A percentile compares a stretch with the other conserved stretches of the same genome.
phyloP scores from a whole-genome alignment of 2,113 vertebrate genomes.

The Lophotis ruficrista region DNA sequence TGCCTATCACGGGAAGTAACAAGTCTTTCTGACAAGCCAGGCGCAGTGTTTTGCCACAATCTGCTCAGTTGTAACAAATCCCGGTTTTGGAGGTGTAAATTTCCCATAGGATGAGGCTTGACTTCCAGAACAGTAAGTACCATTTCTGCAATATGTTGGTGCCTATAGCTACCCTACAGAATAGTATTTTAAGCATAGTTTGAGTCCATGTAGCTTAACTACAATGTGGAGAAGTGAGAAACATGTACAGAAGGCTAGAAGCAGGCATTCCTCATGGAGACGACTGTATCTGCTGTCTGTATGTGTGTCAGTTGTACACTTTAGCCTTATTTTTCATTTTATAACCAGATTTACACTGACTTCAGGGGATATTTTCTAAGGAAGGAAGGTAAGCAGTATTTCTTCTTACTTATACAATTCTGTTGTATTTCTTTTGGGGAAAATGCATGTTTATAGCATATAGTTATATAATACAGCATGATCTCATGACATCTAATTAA shows the following conservation, averaged over 20 bases:
- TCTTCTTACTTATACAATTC: background rate
- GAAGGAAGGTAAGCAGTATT: conserved; percentile 64
- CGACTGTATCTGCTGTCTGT: background rate
- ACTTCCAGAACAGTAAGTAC: conserved; percentile 38
- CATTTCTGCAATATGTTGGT: background rate
- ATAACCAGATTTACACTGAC: background rate
- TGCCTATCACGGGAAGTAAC: background rate
- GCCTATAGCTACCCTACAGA: background rate
- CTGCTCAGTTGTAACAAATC: conserved; percentile 23
- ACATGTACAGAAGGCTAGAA: background rate
- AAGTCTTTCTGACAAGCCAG: conserved; percentile 44
- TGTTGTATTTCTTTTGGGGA: background rate
- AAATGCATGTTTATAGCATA: background rate
- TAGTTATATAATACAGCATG: background rate
- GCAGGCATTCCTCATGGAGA: background rate
- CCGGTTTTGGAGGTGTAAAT: background rate
- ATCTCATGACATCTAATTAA: background rate
- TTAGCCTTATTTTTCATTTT: conserved; percentile 10
- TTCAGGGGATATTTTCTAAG: background rate
- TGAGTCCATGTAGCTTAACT: background rate
- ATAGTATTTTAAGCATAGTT: background rate
- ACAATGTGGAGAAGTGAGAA: background rate
- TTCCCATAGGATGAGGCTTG: background rate
- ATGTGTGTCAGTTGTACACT: background rate
- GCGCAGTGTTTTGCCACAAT: background rate